Evolutionary conservation across 2,888 invertebrate species (phyloP).

Genomic region (Catocala sponsa): DNA sequence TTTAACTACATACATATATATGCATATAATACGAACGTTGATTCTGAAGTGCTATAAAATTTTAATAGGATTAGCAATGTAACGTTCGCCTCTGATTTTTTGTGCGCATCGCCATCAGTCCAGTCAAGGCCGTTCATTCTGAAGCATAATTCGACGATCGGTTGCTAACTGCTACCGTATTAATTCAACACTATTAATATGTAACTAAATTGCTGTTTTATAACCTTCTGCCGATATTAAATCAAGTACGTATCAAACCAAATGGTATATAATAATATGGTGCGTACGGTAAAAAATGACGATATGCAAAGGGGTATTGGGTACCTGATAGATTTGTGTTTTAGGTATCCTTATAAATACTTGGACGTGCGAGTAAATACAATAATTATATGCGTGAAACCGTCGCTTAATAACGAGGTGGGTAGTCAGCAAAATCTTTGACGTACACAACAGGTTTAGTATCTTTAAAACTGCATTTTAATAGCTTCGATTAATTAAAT

Average conservation of each 20-base stretch:
- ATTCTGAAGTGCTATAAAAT: conserved; percentile 12
- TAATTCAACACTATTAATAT: conserved; percentile 48
- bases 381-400: too few species aligned
- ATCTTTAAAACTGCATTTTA: too few species aligned
- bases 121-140: conserved; percentile 69
- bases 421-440: too few species aligned
- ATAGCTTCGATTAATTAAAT: too few species aligned
- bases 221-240: conserved; percentile 42
- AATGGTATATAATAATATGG: conserved; percentile 39
- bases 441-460: too few species aligned
- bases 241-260: conserved; percentile 40
- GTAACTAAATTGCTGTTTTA: conserved; percentile 49
- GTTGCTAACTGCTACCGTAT: conserved; percentile 58
- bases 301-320: neutral
- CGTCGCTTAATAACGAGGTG: too few species aligned
- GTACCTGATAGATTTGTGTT: neutral
- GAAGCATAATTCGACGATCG: conserved; percentile 44
- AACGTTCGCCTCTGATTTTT: conserved; percentile 49
- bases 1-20: neutral
- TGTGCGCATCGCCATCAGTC: conserved; percentile 44
- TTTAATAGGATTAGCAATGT: conserved; percentile 41
- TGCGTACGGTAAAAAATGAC: neutral
- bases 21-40: conserved; percentile 7
- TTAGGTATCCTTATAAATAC: neutral
- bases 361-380: too few species aligned